Conservation (phyloP, 1,140 invertebrate genomes). For the Drosophila parvula region DNA sequence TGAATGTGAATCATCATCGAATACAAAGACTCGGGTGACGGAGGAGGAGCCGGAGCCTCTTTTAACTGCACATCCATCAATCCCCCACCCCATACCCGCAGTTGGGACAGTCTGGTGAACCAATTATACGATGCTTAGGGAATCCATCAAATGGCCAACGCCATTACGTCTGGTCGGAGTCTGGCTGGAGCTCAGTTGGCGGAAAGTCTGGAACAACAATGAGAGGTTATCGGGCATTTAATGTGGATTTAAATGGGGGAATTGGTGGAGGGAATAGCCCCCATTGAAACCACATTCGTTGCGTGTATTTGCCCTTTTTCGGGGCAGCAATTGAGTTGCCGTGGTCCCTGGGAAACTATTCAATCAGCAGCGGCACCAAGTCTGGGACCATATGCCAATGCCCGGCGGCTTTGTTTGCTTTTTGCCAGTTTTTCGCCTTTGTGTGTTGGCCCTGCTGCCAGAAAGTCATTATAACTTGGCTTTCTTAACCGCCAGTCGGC, state of each 20-base stretch:
- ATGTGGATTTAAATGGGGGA: slow-evolving; percentile 48
- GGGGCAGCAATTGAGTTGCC: neutral
- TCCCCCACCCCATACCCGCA: neutral
- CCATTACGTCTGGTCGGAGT: slow-evolving; percentile 33
- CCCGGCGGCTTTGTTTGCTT: slow-evolving; percentile 72
- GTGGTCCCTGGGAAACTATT: slow-evolving; percentile 28
- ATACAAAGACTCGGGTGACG: neutral
- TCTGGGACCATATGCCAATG: slow-evolving; percentile 66
- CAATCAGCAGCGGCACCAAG: slow-evolving; percentile 41
- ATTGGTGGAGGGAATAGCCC: slow-evolving; percentile 7
- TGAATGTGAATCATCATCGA: slow-evolving; percentile 11
- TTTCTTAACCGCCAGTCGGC: slow-evolving; percentile 24
- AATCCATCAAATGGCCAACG: slow-evolving; percentile 52
- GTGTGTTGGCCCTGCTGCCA: slow-evolving; percentile 11
- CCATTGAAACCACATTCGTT: slow-evolving; percentile 45
- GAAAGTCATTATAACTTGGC: slow-evolving; percentile 54
- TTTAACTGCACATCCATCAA: slow-evolving; percentile 35
- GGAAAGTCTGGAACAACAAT: slow-evolving; percentile 48
- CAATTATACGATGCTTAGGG: slow-evolving; percentile 48
- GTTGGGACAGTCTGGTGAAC: slow-evolving; percentile 20
- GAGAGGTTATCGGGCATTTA: slow-evolving; percentile 68
- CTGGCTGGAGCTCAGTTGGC: slow-evolving; percentile 27
- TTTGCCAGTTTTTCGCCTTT: slow-evolving; percentile 58
- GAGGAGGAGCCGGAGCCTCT: too few species aligned
- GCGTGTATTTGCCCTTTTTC: neutral